Evolutionary conservation across 2,113 vertebrate genomes (phyloP), one percentile per base, ranked within the genome.

Genomic region (Apteryx mantelli): DNA sequence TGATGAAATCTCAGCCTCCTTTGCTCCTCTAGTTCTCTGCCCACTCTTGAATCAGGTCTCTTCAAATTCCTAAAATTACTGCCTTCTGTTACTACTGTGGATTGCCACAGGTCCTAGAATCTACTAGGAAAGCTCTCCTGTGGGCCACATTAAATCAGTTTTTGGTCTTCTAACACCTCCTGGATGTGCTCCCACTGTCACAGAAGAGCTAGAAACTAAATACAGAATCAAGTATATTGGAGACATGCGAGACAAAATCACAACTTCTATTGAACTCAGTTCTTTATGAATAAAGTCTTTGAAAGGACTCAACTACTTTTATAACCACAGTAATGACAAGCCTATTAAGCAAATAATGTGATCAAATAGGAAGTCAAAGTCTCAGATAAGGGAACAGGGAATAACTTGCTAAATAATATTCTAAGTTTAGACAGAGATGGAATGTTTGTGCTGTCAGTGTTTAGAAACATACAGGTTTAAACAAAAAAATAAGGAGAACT

Each of bases 231-330:
- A 65, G 6, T 20, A 5, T 20, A 50, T 82, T 66, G 16, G n/a
- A 74, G 34, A 83, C 25, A 5, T 82, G 28, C 8, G 44, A 87
- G 56, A 40, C 38, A 44, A 40, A 26, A 60, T 82, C 86, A 82
- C 73, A 94, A 5, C 46, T 82, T 89, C 52, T 21, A 74, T 71
- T 89, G 17, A 24, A 55, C 30, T 79, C 34, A 12, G 11, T 70
- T 61, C 58, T 78, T 95, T 79, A 92, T 53, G 48, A 56, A 73
- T 56, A 60, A 86, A 92, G 44, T 55, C 61, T 92, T 91, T 85
- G 91, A 87, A 91, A 94, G 65, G 13, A 96, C 88, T 84, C 25
- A 77, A 73, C 53, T 84, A 60, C 71, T 89, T 96, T 92, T 92
- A 84, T 36, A 94, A 82, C 53, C 75, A 50, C 6, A 21, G 30